Evolutionary conservation across 2,888 invertebrate species (phyloP), one percentile per base, ranked within the genome.

Genomic region (Polydesmus complanatus): DNA sequence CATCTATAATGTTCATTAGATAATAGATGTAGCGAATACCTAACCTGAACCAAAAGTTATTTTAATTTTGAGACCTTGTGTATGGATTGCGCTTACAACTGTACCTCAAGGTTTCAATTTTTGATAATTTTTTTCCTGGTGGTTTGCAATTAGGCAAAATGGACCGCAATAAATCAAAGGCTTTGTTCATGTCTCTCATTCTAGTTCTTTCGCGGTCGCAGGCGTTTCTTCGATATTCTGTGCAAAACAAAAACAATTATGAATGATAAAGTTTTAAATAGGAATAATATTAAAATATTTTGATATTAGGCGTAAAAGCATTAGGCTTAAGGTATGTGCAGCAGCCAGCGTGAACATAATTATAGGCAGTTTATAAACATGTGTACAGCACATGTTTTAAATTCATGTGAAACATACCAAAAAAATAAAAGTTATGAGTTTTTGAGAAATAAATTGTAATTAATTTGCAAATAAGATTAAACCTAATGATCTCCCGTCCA

Each of bases 101-200:
- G 71, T 74, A 87, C 83, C 88, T 81, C 18, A 88, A 78, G 50
- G 86, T 84, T 70, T 89, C 88, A 65, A 89, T 89, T 75, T 89
- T 89, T 18, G 88, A 88, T 67, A 88, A 81, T 71, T 88, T 88
- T 73, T 88, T 89, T 64, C 88, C 88, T 19, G 85, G 83, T 0
- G 88, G 87, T 68, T 88, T 88, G 57, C 68, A 83, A 67, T 83
- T 81, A 0, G 88, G 88, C 65, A 88, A 72, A 70, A 84, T 84
- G 52, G 84, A 82, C 47, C 88, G 79, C 19, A 89, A 75, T 51
- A 83, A 73, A 70, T 88, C 89, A 68, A 86, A 89, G 0, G 88
- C 88, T 57, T 81, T 78, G 71, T 89, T 89, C 88, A 89, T 89
- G 68, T 88, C 88, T 1, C 85, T 78, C 89, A 89, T 89, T 49